A percentile compares a stretch with the other conserved stretches of the same genome.
These are phyloP conservation scores for Chondrosia reniformis DNA, from an alignment of 37 sponge, comb jelly and placozoan genomes.

Conservation along the genomic window DNA sequence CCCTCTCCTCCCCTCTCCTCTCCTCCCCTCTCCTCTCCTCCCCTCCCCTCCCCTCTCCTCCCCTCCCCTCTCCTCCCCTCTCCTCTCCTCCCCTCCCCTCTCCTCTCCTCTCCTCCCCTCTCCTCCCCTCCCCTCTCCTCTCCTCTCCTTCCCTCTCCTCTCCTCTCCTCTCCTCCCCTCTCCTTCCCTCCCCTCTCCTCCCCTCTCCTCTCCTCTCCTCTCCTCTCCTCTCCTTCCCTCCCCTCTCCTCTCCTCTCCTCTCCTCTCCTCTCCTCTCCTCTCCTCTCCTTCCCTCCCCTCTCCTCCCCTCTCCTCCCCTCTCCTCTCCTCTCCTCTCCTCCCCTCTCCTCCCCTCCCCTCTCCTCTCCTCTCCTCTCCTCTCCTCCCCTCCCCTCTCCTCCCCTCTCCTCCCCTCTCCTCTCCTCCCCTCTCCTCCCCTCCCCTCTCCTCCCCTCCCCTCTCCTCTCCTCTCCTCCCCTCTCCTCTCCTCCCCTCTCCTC, in stretches of 20 bases:
- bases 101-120: neutral
- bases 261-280: slow-evolving; percentile 13
- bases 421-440: neutral
- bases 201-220: too few relatives aligned
- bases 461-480: neutral
- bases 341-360: slow-evolving; percentile 3
- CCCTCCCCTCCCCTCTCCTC: neutral
- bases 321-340: neutral
- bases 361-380: neutral
- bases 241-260: neutral
- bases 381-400: neutral
- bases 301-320: neutral
- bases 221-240: neutral
- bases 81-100: neutral
- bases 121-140: neutral
- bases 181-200: neutral
- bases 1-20: neutral
- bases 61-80: too few relatives aligned
- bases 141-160: neutral
- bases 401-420: neutral
- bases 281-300: neutral
- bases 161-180: neutral
- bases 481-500: neutral
- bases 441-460: slow-evolving; percentile 2
- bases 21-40: neutral